A percentile compares a stretch with the other conserved stretches of the same genome.
Conservation (phyloP, 2,797 vertebrate species). For the Silurus aristotelis region DNA sequence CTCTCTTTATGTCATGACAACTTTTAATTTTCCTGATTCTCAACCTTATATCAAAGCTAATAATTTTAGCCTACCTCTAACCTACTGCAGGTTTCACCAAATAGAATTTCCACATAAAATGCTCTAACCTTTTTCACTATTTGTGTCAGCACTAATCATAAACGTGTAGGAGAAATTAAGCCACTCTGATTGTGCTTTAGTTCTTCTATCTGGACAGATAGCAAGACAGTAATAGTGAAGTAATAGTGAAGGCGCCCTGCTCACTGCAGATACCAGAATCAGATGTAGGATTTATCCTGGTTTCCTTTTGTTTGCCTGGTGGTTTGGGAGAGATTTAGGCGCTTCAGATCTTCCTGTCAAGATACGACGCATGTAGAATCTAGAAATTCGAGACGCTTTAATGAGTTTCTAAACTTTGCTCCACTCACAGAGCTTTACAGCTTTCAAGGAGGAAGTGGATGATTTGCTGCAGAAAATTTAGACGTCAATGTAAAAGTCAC, state of each 20-base stretch:
- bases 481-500: constrained; percentile 31
- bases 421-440: constrained; percentile 49
- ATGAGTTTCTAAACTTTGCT: constrained; percentile 72
- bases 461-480: not conserved
- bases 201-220: constrained; percentile 41
- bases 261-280: constrained; percentile 73
- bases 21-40: not conserved
- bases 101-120: not conserved
- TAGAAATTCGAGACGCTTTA: constrained; percentile 59
- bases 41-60: not conserved
- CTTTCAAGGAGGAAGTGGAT: not conserved
- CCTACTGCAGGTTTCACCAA: not conserved
- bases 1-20: not conserved
- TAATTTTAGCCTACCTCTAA: not conserved
- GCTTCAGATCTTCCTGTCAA: constrained; percentile 62
- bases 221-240: no score
- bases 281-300: constrained; percentile 72
- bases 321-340: constrained; percentile 72
- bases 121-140: no score
- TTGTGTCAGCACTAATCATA: constrained; percentile 6
- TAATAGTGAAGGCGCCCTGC: constrained; percentile 71
- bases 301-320: constrained; percentile 70
- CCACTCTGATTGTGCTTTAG: constrained; percentile 8
- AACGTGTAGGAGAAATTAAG: constrained; percentile 21
- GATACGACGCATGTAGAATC: constrained; percentile 63